phyloP scores from a whole-genome alignment of 2,888 invertebrate species.

The Crematogaster levior region DNA sequence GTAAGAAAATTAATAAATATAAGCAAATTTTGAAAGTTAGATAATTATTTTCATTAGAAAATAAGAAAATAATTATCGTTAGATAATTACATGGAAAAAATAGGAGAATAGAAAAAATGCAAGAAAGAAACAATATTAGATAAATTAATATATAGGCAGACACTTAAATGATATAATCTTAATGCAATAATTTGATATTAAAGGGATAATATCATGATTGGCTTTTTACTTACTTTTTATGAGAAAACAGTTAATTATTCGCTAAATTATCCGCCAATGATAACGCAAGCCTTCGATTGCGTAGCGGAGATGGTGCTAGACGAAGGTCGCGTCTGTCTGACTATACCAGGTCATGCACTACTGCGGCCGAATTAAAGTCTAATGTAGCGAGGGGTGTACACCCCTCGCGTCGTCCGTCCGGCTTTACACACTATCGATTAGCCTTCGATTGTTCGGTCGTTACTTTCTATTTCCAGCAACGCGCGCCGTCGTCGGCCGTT shows the following conservation, averaged over 20 bases:
- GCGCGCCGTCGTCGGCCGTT: constrained; percentile 72
- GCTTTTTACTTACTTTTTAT: neutral
- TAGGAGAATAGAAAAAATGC: neutral
- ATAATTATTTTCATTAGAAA: constrained; percentile 1
- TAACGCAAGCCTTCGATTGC: neutral
- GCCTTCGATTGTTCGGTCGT: constrained; percentile 80
- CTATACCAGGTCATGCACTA: constrained; percentile 62
- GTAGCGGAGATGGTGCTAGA: constrained; percentile 66
- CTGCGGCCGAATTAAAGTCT: constrained; percentile 73
- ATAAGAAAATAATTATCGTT: no score
- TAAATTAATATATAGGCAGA: neutral
- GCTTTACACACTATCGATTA: constrained; percentile 78
- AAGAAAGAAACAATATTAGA: constrained; percentile 7
- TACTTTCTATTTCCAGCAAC: constrained; percentile 80
- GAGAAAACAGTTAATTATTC: neutral
- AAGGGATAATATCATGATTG: neutral
- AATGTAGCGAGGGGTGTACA: constrained; percentile 68
- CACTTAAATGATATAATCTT: neutral
- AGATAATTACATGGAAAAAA: neutral
- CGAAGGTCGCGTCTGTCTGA: constrained; percentile 63
- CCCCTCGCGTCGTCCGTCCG: constrained; percentile 47
- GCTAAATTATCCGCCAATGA: neutral
- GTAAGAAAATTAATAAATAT: no score
- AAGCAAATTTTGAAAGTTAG: neutral
- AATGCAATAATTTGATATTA: neutral